Percentiles rank a stretch among this genome's conserved stretches.
These are phyloP conservation scores for Diabrotica virgifera DNA, from an alignment of 1,140 invertebrate species.

Conservation along the genomic window DNA sequence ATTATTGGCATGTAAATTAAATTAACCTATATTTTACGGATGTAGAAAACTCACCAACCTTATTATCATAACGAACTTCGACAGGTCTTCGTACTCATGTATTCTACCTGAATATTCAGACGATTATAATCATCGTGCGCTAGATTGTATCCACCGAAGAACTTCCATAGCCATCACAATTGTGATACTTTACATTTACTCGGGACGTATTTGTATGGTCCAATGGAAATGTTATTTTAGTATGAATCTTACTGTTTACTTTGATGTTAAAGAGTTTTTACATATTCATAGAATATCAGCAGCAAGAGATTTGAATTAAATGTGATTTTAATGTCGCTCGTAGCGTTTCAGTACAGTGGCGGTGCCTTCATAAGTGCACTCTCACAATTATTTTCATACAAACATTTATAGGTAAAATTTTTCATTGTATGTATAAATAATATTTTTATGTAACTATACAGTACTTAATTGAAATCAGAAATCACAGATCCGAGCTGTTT, in stretches of 20 bases:
- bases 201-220: not conserved
- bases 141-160: not conserved
- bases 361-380: too few species aligned
- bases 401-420: too few species aligned
- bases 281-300: conserved; percentile 13
- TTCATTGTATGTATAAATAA: too few species aligned
- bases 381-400: too few species aligned
- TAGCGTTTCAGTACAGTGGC: too few species aligned
- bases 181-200: conserved; percentile 14
- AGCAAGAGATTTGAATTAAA: not conserved
- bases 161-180: conserved; percentile 16
- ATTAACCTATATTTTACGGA: too few species aligned
- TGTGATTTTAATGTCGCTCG: not conserved
- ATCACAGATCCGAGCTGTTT: too few species aligned
- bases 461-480: too few species aligned
- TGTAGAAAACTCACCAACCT: too few species aligned
- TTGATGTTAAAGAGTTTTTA: conserved; percentile 5
- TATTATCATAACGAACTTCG: too few species aligned
- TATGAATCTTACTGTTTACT: not conserved
- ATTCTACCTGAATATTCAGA: conserved; percentile 17
- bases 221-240: not conserved
- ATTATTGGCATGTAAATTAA: too few species aligned
- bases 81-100: not conserved
- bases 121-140: conserved; percentile 6
- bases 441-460: too few species aligned